Evolutionary conservation across 2,113 vertebrate species (phyloP), one percentile per base, ranked within the genome.

Genomic region (Cacatua alba): DNA sequence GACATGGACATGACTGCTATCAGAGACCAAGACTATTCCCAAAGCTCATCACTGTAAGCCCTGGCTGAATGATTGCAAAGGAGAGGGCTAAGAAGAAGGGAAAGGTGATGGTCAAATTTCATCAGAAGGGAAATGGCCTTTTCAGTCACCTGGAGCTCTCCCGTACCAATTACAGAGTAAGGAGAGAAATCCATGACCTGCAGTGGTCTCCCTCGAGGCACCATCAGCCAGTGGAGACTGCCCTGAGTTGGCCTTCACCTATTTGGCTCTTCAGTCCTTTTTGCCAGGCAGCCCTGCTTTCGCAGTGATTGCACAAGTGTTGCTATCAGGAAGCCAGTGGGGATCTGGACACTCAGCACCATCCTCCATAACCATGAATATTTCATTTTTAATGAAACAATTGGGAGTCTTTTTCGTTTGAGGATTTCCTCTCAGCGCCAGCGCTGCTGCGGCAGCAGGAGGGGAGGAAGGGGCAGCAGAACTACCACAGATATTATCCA

Each of bases 361-460:
- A 44, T 17, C 69, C 43, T 71, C 52, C 18, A 67, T 70, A 67
- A 71, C 51, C 57, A 76, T 18, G 31, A 62, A 85, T 72, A 84
- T 39, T 88, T 76, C 43, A 82, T 95, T 91, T 91, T 89, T 76
- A 94, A 92, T 89, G 35, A 91, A 95, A 79, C 33, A 79, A 44
- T 76, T 37, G 18, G 43, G 41, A 87, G 5, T 51, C 12, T 82
- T 60, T 78, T 78, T 84, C 60, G 82, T 95, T 71, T 76, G 69
- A 51, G 82, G 15, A 44, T 95, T 95, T 79, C 26, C 77, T 59
- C 31, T 43, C 51, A 14, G 69, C 44, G 19, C 55, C 65, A 18
- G 16, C 67, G 81, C 77, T 60, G 62, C 67, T 81, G 86, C 76
- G 48, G 79, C 75, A 93, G 82, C 52, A 65, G 81, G 78, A 63